A percentile compares a stretch with the other conserved stretches of the same genome.
These are phyloP conservation scores for Bruchidius siliquastri DNA, from an alignment of 2,888 invertebrate genomes.

Conservation along the genomic window DNA sequence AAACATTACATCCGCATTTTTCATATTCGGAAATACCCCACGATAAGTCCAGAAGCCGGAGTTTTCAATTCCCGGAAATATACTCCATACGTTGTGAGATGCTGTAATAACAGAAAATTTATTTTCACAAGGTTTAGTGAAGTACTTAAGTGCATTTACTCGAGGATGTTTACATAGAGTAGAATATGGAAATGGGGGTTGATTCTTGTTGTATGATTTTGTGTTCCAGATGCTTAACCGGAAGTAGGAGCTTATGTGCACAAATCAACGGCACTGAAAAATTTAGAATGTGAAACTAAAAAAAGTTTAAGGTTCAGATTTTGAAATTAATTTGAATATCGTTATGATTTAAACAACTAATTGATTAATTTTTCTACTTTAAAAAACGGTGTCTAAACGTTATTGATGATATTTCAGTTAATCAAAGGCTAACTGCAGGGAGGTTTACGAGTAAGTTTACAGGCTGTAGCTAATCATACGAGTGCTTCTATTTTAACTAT, in stretches of 20 bases:
- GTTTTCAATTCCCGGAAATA: not conserved
- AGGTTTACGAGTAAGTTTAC: no score
- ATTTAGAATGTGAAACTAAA: no score
- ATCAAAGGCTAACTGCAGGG: no score
- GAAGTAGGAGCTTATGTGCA: not conserved
- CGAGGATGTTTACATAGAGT: not conserved
- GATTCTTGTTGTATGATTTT: not conserved
- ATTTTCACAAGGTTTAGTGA: not conserved
- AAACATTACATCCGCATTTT: not conserved
- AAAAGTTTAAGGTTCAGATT: no score
- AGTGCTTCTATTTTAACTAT: no score
- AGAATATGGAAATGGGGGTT: not conserved
- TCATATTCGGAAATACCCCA: not conserved
- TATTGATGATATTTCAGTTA: no score
- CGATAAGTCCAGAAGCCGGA: not conserved
- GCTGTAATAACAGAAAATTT: not conserved
- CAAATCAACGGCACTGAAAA: no score
- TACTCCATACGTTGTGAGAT: not conserved
- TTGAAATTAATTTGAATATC: no score
- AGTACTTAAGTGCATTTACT: not conserved
- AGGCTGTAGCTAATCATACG: no score
- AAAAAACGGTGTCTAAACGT: no score
- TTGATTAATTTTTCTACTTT: no score
- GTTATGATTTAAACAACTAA: no score
- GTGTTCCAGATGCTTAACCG: not conserved